These are phyloP conservation scores for Phodopus roborovskii DNA, from an alignment of 2,113 vertebrate species.

Conservation along the genomic window DNA sequence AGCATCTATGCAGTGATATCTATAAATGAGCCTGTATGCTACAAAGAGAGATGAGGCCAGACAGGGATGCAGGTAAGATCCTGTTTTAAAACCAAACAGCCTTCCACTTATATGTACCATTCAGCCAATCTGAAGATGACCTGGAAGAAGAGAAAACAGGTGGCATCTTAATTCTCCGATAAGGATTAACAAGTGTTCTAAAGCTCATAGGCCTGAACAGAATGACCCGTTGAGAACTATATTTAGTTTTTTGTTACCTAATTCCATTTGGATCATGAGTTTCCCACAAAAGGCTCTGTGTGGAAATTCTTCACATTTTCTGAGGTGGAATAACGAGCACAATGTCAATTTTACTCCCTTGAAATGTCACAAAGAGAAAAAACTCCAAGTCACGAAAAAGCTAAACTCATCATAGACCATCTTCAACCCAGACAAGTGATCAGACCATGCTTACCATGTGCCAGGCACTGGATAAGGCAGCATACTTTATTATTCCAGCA, in stretches of 20 bases:
- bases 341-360: conserved; percentile 54
- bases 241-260: conserved; percentile 62
- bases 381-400: conserved; percentile 33
- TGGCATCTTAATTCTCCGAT: background rate
- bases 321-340: conserved; percentile 54
- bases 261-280: conserved; percentile 54
- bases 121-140: conserved; percentile 43
- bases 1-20: background rate
- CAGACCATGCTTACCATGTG: background rate
- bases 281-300: conserved; percentile 56
- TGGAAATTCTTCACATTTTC: conserved; percentile 72
- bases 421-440: conserved; percentile 12
- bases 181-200: conserved; percentile 16
- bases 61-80: background rate
- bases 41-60: background rate
- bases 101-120: background rate
- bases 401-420: conserved; percentile 12
- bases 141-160: conserved; percentile 19
- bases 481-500: background rate
- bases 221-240: conserved; percentile 38
- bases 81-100: background rate
- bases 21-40: background rate
- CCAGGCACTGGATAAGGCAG: background rate
- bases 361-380: conserved; percentile 66
- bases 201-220: conserved; percentile 41